Conservation (phyloP, 2,888 invertebrate genomes). For the Tricholauxania praeusta region DNA sequence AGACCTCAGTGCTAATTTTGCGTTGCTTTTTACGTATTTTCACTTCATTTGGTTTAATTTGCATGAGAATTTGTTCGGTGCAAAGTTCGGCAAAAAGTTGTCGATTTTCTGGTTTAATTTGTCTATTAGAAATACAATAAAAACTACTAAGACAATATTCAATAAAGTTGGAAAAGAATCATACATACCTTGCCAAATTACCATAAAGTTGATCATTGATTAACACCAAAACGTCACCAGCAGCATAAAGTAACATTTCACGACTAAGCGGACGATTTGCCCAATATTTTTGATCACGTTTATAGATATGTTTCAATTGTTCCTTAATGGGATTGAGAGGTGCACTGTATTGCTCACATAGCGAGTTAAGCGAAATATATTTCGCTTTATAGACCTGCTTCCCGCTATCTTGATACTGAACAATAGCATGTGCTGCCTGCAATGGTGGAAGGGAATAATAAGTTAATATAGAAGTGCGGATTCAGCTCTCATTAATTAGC, state of each 20-base stretch:
- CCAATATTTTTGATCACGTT: constrained; percentile 90
- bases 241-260: constrained; percentile 92
- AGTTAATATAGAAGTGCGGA: not conserved
- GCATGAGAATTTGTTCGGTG: constrained; percentile 87
- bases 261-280: constrained; percentile 87
- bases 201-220: constrained; percentile 88
- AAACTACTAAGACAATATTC: not conserved
- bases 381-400: constrained; percentile 96
- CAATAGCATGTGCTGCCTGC: constrained; percentile 88
- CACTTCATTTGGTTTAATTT: constrained; percentile 87
- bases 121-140: constrained; percentile 63
- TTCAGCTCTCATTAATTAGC: no score
- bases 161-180: not conserved
- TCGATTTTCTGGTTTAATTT: constrained; percentile 79
- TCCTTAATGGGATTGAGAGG: constrained; percentile 92
- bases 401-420: constrained; percentile 89
- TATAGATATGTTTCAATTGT: constrained; percentile 86
- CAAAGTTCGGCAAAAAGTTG: constrained; percentile 85
- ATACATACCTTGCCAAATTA: constrained; percentile 73
- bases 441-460: constrained; percentile 41
- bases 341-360: constrained; percentile 90
- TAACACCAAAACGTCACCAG: constrained; percentile 88
- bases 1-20: constrained; percentile 90
- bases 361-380: constrained; percentile 89
- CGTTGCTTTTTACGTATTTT: constrained; percentile 89